A percentile compares a stretch with the other conserved stretches of the same genome.
Conservation (phyloP, 2,797 vertebrate genomes). For the Falco concolor region DNA sequence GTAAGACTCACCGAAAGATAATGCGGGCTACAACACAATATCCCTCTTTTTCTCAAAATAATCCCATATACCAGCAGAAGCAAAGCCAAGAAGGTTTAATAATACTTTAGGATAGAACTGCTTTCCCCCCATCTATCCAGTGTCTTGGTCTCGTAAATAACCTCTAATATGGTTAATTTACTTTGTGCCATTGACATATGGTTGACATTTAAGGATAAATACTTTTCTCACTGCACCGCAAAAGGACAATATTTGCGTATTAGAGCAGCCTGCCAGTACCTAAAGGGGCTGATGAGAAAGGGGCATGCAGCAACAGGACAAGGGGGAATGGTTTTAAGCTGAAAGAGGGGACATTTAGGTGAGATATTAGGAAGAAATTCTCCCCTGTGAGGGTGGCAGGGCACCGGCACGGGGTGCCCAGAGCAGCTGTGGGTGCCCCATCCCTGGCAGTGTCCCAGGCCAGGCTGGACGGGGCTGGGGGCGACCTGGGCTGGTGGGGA, state of each 20-base stretch:
- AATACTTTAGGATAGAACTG: background rate
- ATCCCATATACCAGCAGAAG: constrained; percentile 1
- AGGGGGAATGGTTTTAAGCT: too few relatives aligned
- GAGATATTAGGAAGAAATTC: too few relatives aligned
- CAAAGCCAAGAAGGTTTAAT: constrained; percentile 17
- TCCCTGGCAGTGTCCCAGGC: too few relatives aligned
- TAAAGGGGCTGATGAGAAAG: too few relatives aligned
- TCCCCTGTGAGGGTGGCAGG: too few relatives aligned
- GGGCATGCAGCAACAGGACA: too few relatives aligned
- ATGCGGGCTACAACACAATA: background rate
- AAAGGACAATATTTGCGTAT: background rate
- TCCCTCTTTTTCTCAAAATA: background rate
- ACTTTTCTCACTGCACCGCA: background rate
- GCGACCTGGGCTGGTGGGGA: too few relatives aligned
- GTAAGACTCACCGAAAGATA: constrained; percentile 21
- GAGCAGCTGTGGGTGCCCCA: too few relatives aligned
- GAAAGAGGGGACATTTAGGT: too few relatives aligned
- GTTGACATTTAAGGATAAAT: background rate
- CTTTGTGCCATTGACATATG: background rate
- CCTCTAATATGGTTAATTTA: background rate
- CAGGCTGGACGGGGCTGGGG: too few relatives aligned
- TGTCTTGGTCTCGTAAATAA: background rate
- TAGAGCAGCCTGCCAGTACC: too few relatives aligned
- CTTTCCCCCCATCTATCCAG: background rate
- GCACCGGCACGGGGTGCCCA: too few relatives aligned